Percentiles rank a stretch among this genome's conserved stretches.
Evolutionary conservation across 1,140 invertebrate genomes (phyloP).

Genomic region (Cecropterus lyciades): DNA sequence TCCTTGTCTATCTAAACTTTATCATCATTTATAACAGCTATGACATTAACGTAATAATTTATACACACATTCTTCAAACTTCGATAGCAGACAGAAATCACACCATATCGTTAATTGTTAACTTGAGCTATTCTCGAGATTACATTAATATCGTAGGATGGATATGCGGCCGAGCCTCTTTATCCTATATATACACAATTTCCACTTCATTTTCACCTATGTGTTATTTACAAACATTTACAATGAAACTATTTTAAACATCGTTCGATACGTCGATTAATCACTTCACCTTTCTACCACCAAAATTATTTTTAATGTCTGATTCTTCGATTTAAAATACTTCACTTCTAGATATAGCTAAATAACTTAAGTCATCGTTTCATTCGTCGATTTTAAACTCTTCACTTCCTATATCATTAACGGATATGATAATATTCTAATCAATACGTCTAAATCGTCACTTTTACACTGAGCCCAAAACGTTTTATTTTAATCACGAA

Average conservation of each 20-base stretch:
- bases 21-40: conserved; percentile 34
- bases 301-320: neutral
- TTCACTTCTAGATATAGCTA: neutral
- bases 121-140: conserved; percentile 46
- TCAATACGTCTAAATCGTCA: conserved; percentile 25
- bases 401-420: conserved; percentile 31
- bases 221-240: conserved; percentile 65
- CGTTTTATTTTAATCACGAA: too few species aligned
- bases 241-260: conserved; percentile 42
- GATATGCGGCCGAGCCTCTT: conserved; percentile 73
- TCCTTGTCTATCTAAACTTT: conserved; percentile 33
- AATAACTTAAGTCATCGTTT: neutral
- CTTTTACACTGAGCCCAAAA: neutral
- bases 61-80: conserved; percentile 33
- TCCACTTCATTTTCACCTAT: conserved; percentile 45
- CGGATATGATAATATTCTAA: conserved; percentile 44
- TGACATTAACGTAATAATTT: conserved; percentile 32
- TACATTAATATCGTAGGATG: conserved; percentile 63
- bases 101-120: conserved; percentile 41
- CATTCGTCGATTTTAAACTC: conserved; percentile 5
- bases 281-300: conserved; percentile 17
- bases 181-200: conserved; percentile 50
- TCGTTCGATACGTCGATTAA: conserved; percentile 39
- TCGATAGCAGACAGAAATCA: conserved; percentile 37
- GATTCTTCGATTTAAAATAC: neutral